Evolutionary conservation across 2,888 invertebrate species (phyloP), one percentile per base, ranked within the genome.

Genomic region (Andrena camellia): DNA sequence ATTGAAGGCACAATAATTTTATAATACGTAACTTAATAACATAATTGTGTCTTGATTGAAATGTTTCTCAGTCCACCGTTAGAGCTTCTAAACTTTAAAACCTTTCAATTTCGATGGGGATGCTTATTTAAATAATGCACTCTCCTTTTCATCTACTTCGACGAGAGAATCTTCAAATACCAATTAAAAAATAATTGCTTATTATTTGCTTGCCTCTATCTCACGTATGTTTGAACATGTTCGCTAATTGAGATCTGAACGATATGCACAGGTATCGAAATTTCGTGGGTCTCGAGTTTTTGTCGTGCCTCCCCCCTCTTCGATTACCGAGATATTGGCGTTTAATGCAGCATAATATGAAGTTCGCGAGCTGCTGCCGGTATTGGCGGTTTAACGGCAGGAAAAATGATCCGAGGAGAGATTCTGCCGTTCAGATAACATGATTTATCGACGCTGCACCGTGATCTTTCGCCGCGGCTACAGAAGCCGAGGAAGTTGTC

Each of bases 351-450:
- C 64, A 64, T 79, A 59, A 79, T 64, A 23, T n/a, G 76, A 69
- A 69, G 57, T 57, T 69, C 57, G 57, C 33, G 29, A 10, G 69
- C 76, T 69, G 76, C 79, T n/a, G 79, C 76, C 4, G 75, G 79
- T 79, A 57, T 79, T 79, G 50, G 57, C 54, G 68, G 69, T 76
- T 42, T 79, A 76, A 79, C 69, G 79, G 50, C 17, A 79, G 64
- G 69, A 79, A 79, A 76, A 76, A 79, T 76, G 76, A 79, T 79
- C 69, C 20, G 75, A 33, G 63, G 63, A 69, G 76, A 79, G 76
- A 79, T 79, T 59, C 64, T 50, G 68, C 5, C 33, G 59, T 20
- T 33, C 57, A 76, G 79, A 79, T 76, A 76, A 59, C 59, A 76
- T 63, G 79, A 79, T 79, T 79, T 79, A 79, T 79, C 74, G 66